Conservation (phyloP, 2,113 vertebrate species). For the Microcebus griseorufus region DNA sequence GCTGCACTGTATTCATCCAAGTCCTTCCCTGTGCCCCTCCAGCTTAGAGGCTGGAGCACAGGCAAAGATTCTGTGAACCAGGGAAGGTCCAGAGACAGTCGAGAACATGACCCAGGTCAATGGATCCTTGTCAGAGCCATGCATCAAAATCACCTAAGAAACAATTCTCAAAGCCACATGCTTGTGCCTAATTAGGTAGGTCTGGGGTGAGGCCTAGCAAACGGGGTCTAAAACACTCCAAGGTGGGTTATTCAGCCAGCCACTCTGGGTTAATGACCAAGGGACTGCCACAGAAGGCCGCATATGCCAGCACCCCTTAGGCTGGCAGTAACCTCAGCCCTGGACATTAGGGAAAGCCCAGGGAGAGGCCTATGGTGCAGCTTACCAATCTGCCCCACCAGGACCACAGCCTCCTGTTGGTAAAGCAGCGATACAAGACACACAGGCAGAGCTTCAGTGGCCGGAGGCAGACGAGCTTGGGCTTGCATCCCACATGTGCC, state of each 20-base stretch:
- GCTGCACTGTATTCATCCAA: not conserved
- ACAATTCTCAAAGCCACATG: not conserved
- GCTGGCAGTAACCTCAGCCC: not conserved
- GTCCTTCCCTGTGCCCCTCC: not conserved
- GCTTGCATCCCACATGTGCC: not conserved
- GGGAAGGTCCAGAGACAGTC: not conserved
- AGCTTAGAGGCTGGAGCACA: not conserved
- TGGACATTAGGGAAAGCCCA: not conserved
- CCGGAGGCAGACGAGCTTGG: not conserved
- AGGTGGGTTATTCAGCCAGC: not conserved
- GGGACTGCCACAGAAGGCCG: no score
- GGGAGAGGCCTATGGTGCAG: not conserved
- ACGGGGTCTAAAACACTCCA: not conserved
- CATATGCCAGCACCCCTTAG: not conserved
- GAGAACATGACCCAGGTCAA: not conserved
- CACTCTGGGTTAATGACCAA: not conserved
- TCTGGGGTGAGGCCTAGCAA: not conserved
- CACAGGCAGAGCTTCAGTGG: not conserved
- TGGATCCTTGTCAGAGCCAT: not conserved
- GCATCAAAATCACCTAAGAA: not conserved
- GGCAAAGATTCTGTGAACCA: not conserved
- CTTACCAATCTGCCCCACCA: not conserved
- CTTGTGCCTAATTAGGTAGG: not conserved
- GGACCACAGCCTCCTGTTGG: not conserved
- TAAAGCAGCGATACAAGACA: not conserved